These are phyloP conservation scores for Polymixis lichenea DNA, from an alignment of 2,888 invertebrate species.

Conservation along the genomic window DNA sequence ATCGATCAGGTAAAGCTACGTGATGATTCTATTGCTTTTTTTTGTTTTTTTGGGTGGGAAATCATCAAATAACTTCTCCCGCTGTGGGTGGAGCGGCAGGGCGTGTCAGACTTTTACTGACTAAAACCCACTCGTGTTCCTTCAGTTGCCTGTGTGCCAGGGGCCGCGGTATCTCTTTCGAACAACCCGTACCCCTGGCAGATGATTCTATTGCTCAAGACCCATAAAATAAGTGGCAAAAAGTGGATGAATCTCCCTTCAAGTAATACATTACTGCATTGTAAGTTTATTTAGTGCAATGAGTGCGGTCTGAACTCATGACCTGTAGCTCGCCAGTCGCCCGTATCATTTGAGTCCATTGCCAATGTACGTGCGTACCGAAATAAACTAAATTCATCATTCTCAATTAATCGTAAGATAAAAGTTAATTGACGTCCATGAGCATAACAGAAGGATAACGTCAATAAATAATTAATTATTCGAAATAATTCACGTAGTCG, in stretches of 20 bases:
- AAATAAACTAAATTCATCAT: not conserved
- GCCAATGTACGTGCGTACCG: not conserved
- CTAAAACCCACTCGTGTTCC: too few relatives aligned
- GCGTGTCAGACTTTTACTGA: too few relatives aligned
- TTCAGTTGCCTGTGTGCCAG: too few relatives aligned
- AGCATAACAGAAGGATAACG: not conserved
- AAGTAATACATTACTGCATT: not conserved
- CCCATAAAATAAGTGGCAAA: not conserved
- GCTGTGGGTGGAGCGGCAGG: too few relatives aligned
- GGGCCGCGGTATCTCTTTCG: too few relatives aligned
- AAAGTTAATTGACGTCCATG: not conserved
- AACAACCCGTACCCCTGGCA: too few relatives aligned
- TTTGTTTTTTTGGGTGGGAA: too few relatives aligned
- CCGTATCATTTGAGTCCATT: not conserved
- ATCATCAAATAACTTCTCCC: too few relatives aligned
- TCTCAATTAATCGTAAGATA: not conserved
- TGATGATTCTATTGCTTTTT: too few relatives aligned
- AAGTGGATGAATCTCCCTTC: not conserved
- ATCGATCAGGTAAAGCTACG: too few relatives aligned
- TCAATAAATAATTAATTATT: too few relatives aligned
- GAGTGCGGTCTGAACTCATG: slow-evolving; percentile 16
- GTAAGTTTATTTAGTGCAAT: not conserved
- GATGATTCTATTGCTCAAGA: too few relatives aligned
- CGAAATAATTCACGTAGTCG: not conserved
- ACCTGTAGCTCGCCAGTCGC: not conserved